phyloP scores from a whole-genome alignment of 37 sponge, comb jelly and placozoan species.

The Halisarca cf. caerulea region DNA sequence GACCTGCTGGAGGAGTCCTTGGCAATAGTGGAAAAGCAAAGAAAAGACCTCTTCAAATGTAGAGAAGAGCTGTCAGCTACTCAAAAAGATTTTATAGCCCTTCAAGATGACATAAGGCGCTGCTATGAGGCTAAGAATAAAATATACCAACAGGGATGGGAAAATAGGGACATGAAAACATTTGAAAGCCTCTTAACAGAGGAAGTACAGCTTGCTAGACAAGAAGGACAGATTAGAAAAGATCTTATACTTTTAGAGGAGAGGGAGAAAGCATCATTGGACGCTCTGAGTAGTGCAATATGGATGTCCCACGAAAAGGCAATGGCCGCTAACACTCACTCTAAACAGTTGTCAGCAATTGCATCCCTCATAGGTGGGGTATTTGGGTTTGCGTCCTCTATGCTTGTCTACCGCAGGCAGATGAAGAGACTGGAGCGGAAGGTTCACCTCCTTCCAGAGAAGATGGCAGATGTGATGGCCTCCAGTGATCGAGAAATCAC shows the following conservation, averaged over 20 bases:
- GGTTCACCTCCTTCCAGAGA: background rate
- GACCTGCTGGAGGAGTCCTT: background rate
- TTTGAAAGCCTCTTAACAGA: background rate
- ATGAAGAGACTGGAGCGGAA: background rate
- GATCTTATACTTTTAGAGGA: no score
- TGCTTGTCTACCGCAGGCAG: background rate
- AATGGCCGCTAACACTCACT: background rate
- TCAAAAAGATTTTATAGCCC: background rate
- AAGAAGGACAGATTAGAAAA: background rate
- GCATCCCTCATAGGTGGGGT: background rate
- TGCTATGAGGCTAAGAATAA: background rate
- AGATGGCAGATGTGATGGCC: background rate
- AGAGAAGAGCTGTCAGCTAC: background rate
- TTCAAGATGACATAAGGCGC: background rate
- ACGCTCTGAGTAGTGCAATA: background rate
- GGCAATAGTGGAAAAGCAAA: background rate
- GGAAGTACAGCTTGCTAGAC: background rate
- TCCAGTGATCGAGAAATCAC: background rate
- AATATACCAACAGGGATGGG: slow-evolving; percentile 4
- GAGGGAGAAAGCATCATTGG: no score
- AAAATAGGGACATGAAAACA: background rate
- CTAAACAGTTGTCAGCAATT: background rate
- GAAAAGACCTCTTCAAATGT: background rate
- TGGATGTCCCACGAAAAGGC: slow-evolving; percentile 7
- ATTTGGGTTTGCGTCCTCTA: background rate